Evolutionary conservation across 2,797 vertebrate species (phyloP), one percentile per base, ranked within the genome.

Genomic region (Microcaecilia unicolor): DNA sequence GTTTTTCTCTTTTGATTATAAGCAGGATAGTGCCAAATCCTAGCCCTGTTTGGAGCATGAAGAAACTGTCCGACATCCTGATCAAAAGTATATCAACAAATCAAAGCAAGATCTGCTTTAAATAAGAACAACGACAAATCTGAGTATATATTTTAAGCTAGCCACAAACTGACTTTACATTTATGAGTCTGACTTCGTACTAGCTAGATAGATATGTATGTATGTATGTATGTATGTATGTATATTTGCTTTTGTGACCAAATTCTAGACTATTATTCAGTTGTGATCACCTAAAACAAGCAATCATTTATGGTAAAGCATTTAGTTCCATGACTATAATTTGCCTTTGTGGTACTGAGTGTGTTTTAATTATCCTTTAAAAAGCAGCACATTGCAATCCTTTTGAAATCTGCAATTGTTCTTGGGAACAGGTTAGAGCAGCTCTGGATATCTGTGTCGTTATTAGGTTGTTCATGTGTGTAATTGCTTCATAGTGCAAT

Each of bases 401-500:
- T 31, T 4, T 49, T 28, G 49, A 78, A 76, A 76, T n/a, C 68
- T 61, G 61, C 50, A 55, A 46, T 54, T 72, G 68, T 58, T 74
- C 69, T 74, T 75, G 46, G 66, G 68, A 73, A 62, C 25, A 60
- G 37, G 44, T 64, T 75, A 80, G 78, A 79, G 80, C 87, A 80
- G 44, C 58, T 67, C 64, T 56, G 41, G 38, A 67, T 67, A 25
- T 78, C 67, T 77, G 51, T 31, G 62, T 73, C 64, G 48, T 73
- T 83, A 84, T 82, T 78, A 76, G 55, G 59, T 78, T 83, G 64
- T 65, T 82, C 66, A 75, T 74, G 57, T 82, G 70, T 37, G 31
- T 81, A 77, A 86, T 84, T 84, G 67, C 70, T 80, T 87, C 64
- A 80, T 71, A 73, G 54, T 70, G 54, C n/a, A n/a, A n/a, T n/a